These are phyloP conservation scores for Eospalax fontanierii DNA, from an alignment of 2,797 vertebrate genomes.

Conservation along the genomic window DNA sequence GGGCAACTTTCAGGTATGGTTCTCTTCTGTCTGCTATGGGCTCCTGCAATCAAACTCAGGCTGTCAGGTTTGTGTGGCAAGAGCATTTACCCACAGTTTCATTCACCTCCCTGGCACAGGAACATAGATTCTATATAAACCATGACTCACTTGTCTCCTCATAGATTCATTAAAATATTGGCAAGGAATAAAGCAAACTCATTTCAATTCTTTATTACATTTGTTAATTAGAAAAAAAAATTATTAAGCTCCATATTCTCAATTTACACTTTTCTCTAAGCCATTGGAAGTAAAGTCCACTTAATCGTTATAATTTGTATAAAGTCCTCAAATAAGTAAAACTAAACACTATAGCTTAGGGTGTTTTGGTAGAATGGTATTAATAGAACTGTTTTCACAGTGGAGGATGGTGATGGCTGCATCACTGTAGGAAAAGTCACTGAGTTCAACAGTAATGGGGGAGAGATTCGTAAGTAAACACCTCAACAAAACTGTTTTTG, in stretches of 20 bases:
- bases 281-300: background rate
- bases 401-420: background rate
- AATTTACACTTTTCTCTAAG: slow-evolving; percentile 15
- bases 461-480: background rate
- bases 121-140: background rate
- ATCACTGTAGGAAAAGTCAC: background rate
- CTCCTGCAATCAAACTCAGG: background rate
- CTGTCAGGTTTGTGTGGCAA: background rate
- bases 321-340: slow-evolving; percentile 37
- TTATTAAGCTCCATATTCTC: background rate
- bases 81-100: background rate
- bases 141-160: slow-evolving; percentile 18
- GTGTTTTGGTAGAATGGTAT: background rate
- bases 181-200: slow-evolving; percentile 56
- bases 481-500: background rate
- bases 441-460: background rate
- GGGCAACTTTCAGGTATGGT: background rate
- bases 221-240: slow-evolving; percentile 48
- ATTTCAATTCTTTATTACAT: slow-evolving; percentile 32
- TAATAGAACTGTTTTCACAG: background rate
- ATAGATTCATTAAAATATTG: slow-evolving; percentile 59
- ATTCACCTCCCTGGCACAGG: no score
- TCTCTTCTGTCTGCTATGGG: background rate
- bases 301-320: slow-evolving; percentile 33
- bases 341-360: slow-evolving; percentile 29